Conservation (phyloP, 2,113 vertebrate genomes). For the Lates calcarifer region DNA sequence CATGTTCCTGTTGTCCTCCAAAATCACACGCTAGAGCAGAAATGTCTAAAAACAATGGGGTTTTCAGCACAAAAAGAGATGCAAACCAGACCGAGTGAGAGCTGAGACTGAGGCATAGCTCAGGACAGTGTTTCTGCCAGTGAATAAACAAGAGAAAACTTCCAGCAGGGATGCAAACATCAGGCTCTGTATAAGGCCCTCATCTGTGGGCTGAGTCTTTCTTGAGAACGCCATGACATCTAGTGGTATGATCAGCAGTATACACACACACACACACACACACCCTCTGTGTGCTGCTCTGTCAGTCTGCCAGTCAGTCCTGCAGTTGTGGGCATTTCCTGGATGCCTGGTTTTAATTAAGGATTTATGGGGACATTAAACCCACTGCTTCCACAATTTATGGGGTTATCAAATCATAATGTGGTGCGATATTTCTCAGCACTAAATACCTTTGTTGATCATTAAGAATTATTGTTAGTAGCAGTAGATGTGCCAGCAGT, state of each 20-base stretch:
- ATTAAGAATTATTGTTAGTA: conserved; percentile 19
- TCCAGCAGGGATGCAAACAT: conserved; percentile 35
- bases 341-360: conserved; percentile 47
- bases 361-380: conserved; percentile 36
- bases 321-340: background rate
- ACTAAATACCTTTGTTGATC: conserved; percentile 26
- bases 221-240: conserved; percentile 56
- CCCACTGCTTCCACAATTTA: conserved; percentile 14
- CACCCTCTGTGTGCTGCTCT: background rate
- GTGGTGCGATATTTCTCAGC: conserved; percentile 17
- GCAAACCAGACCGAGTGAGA: conserved; percentile 18
- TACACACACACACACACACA: conserved; percentile 2
- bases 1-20: background rate
- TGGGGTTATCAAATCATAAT: conserved; percentile 39
- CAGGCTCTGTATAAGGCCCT: background rate
- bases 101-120: conserved; percentile 42
- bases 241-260: conserved; percentile 54
- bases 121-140: conserved; percentile 34
- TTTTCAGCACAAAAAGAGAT: conserved; percentile 24
- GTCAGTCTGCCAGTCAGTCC: background rate
- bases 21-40: conserved; percentile 15
- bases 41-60: conserved; percentile 19
- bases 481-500: background rate
- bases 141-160: conserved; percentile 64
- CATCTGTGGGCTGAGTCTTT: conserved; percentile 6